Percentiles rank a stretch among this genome's conserved stretches.
phyloP scores from a whole-genome alignment of 2,797 vertebrate species.

The Morus bassanus region DNA sequence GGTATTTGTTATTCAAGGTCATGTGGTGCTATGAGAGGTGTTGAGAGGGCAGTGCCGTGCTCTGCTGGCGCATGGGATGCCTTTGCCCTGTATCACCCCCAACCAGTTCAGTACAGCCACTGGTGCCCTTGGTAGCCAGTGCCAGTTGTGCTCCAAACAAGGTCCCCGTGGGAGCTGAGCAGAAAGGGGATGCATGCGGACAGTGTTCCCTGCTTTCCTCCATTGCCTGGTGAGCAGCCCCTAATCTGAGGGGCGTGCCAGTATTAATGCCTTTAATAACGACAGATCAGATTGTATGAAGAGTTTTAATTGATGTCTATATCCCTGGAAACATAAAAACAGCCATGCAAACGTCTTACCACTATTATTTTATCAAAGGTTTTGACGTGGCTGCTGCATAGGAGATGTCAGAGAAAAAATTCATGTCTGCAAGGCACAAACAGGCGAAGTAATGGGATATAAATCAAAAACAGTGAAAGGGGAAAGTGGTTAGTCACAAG shows the following conservation, averaged over 20 bases:
- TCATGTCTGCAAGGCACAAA: constrained; percentile 71
- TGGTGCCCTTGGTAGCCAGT: background rate
- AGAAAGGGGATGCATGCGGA: constrained; percentile 3
- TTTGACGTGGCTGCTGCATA: constrained; percentile 68
- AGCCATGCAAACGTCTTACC: constrained; percentile 61
- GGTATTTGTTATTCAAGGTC: background rate
- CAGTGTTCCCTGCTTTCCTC: constrained; percentile 45
- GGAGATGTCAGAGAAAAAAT: constrained; percentile 68
- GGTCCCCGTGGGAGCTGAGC: background rate
- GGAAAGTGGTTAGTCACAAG: constrained; percentile 67
- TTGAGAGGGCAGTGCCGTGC: background rate
- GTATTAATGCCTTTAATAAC: constrained; percentile 74
- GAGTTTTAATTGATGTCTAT: constrained; percentile 76
- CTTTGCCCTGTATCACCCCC: background rate
- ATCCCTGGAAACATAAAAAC: constrained; percentile 71
- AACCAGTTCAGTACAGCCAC: background rate
- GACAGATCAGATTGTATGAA: constrained; percentile 67
- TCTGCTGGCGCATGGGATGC: background rate
- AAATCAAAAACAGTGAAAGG: constrained; percentile 74
- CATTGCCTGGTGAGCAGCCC: constrained; percentile 61
- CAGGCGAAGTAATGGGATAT: constrained; percentile 72
- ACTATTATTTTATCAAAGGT: constrained; percentile 71
- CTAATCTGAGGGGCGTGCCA: constrained; percentile 73
- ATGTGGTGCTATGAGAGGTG: background rate
- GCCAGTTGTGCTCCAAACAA: rapidly evolving